phyloP scores from a whole-genome alignment of 2,797 vertebrate species.

The Moxostoma hubbsi region DNA sequence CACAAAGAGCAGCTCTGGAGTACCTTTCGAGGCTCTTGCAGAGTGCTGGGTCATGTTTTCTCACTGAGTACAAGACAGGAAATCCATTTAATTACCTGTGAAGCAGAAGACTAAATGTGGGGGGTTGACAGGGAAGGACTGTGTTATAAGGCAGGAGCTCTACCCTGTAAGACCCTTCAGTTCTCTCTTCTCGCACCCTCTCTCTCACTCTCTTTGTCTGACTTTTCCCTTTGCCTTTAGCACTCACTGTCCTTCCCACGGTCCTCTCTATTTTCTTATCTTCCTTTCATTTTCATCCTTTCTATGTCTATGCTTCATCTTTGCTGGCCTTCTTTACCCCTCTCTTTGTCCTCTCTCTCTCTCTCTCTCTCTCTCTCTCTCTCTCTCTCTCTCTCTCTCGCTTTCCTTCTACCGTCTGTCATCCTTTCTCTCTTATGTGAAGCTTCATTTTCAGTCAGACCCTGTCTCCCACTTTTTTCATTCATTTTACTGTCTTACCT shows the following conservation, averaged over 20 bases:
- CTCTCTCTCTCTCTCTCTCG: conserved; percentile 3
- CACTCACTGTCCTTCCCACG: conserved; percentile 41
- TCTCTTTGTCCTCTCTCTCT: conserved; percentile 24
- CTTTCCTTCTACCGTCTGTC: conserved; percentile 27
- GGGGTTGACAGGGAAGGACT: conserved; percentile 90
- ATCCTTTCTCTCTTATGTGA: conserved; percentile 41
- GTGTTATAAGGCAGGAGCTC: conserved; percentile 76
- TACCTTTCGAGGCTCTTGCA: conserved; percentile 84
- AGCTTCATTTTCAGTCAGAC: conserved; percentile 44
- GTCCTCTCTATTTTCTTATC: conserved; percentile 34
- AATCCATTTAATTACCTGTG: conserved; percentile 99
- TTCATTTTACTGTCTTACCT: neutral
- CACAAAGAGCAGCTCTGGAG: conserved; percentile 85
- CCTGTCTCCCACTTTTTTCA: conserved; percentile 33
- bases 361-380: conserved; percentile 5
- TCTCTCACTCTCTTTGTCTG: conserved; percentile 32
- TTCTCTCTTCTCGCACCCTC: conserved; percentile 24
- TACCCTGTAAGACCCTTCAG: conserved; percentile 58
- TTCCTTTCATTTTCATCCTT: conserved; percentile 45
- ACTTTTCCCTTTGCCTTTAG: conserved; percentile 46
- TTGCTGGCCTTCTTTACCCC: conserved; percentile 29
- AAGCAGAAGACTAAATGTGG: conserved; percentile 91
- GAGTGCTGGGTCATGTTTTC: conserved; percentile 96
- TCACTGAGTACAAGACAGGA: conserved; percentile 98
- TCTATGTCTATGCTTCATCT: conserved; percentile 33